phyloP scores from a whole-genome alignment of 64 coral and sea anemone species.

The Acropora yongei region DNA sequence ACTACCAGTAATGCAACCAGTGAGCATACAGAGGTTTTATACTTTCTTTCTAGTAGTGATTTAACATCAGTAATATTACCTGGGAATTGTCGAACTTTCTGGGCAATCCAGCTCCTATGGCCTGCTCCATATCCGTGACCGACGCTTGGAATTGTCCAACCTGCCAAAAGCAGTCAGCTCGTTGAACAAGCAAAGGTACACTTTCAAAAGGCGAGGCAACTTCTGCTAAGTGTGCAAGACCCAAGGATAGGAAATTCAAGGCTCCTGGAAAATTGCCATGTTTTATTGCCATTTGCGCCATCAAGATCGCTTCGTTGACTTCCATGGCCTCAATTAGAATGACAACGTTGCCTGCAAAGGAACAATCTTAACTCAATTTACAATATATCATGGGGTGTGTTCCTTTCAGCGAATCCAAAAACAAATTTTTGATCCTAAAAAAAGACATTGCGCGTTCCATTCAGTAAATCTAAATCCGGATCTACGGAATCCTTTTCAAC shows the following conservation, averaged over 20 bases:
- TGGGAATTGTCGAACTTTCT: background rate
- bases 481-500: no score
- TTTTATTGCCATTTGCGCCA: background rate
- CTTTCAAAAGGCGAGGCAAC: background rate
- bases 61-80: background rate
- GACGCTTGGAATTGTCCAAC: background rate
- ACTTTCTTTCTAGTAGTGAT: no score
- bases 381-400: no score
- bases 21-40: no score
- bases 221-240: background rate
- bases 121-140: background rate
- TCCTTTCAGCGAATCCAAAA: no score
- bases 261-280: background rate
- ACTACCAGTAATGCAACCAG: no score
- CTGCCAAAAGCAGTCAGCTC: conserved; percentile 9
- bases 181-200: background rate
- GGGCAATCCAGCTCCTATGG: background rate
- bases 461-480: no score
- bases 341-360: background rate
- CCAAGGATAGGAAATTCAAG: background rate
- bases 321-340: background rate
- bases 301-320: background rate
- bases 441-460: no score
- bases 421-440: no score
- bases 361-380: background rate